phyloP scores from a whole-genome alignment of 2,888 invertebrate species.

The Sipha maydis region DNA sequence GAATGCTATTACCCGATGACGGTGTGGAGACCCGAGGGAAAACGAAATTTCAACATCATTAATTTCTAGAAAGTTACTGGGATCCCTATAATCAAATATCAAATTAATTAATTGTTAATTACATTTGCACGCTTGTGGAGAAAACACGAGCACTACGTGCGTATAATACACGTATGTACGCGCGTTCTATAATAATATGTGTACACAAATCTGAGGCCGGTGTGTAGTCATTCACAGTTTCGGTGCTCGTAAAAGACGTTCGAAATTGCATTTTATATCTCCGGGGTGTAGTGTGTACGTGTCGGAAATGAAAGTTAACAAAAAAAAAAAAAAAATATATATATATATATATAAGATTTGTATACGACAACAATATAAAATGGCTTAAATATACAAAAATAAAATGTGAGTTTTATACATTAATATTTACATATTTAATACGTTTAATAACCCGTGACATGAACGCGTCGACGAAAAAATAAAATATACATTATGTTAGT shows the following conservation, averaged over 20 bases:
- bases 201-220: not conserved
- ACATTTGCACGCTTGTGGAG: too few species aligned
- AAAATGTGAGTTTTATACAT: not conserved
- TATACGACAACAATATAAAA: not conserved
- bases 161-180: not conserved
- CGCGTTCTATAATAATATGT: not conserved
- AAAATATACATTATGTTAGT: not conserved
- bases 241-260: not conserved
- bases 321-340: not conserved
- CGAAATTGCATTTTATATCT: not conserved
- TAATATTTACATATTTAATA: conserved; percentile 29
- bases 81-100: conserved; percentile 39
- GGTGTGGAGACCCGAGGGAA: not conserved
- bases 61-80: conserved; percentile 34
- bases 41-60: conserved; percentile 31
- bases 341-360: not conserved
- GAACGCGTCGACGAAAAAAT: conserved; percentile 1
- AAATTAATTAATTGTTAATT: not conserved
- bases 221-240: not conserved
- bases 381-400: not conserved
- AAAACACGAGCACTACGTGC: not conserved
- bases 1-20: not conserved
- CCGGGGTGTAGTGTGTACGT: not conserved
- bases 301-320: not conserved
- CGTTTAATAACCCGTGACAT: conserved; percentile 39